These are phyloP conservation scores for Adelognathus sp. DNA, from an alignment of 2,888 invertebrate genomes.

Conservation along the genomic window DNA sequence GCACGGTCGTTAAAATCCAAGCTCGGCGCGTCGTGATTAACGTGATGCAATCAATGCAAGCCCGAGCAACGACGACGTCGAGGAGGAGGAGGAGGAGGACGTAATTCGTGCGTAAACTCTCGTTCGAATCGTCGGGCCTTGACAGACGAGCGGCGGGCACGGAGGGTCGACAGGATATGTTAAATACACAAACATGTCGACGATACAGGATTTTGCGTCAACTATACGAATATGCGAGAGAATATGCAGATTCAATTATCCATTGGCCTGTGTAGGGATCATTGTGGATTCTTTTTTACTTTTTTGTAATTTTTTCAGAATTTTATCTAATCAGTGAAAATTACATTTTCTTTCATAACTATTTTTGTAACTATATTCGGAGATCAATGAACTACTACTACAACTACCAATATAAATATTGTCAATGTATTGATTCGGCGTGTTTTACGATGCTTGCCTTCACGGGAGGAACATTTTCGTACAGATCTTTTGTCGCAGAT, in stretches of 20 bases:
- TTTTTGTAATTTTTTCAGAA: too few relatives aligned
- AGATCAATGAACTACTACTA: too few relatives aligned
- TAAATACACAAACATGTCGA: conserved; percentile 7
- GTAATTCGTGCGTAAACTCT: conserved; percentile 49
- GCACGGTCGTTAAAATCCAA: conserved; percentile 53
- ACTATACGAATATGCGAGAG: neutral
- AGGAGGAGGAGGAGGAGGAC: conserved; percentile 9
- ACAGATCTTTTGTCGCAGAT: too few relatives aligned
- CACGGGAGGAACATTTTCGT: too few relatives aligned
- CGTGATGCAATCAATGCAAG: conserved; percentile 55
- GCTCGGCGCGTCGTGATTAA: conserved; percentile 56
- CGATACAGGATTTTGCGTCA: neutral
- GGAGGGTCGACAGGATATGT: neutral
- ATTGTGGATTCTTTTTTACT: neutral
- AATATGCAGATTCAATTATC: neutral
- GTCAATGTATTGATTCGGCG: too few relatives aligned
- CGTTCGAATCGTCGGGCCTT: neutral
- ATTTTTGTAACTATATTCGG: too few relatives aligned
- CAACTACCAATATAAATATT: too few relatives aligned
- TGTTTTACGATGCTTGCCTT: too few relatives aligned
- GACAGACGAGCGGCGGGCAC: conserved; percentile 1
- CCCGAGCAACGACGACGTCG: conserved; percentile 7
- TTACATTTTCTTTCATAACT: too few relatives aligned
- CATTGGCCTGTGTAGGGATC: neutral
- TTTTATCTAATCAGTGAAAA: too few relatives aligned